Percentiles rank a stretch among this genome's conserved stretches.
phyloP scores from a whole-genome alignment of 2,888 invertebrate species.

The Himalopsyche japonica region DNA sequence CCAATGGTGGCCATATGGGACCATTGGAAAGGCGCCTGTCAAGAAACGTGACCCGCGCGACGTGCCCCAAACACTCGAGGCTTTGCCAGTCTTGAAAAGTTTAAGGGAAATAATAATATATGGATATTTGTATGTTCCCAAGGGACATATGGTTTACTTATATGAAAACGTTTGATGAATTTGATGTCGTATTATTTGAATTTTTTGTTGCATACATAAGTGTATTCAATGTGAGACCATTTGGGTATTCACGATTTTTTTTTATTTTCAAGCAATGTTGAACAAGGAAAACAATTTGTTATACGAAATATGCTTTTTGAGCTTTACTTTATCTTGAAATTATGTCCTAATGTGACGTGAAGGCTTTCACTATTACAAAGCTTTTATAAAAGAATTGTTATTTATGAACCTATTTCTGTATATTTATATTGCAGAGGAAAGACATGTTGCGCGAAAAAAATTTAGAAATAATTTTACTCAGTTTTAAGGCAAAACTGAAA shows the following conservation, averaged over 20 bases:
- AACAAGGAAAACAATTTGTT: no score
- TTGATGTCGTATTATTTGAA: neutral
- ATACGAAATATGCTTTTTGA: no score
- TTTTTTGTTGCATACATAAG: neutral
- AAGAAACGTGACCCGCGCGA: conserved; percentile 32
- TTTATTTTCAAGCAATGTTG: no score
- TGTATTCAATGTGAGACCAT: neutral
- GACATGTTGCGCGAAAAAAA: no score
- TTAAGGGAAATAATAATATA: neutral
- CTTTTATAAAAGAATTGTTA: no score
- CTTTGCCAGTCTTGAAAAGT: neutral
- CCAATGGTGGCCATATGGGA: conserved; percentile 14
- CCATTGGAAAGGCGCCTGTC: conserved; percentile 9
- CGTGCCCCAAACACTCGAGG: conserved; percentile 13
- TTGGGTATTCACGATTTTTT: neutral
- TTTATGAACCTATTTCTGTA: no score
- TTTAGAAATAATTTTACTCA: no score
- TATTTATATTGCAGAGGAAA: no score
- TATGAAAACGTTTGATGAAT: neutral
- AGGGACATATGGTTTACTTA: neutral
- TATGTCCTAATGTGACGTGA: no score
- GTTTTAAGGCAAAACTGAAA: no score
- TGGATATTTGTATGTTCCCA: neutral
- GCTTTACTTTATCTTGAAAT: no score
- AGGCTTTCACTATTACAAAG: no score